These are phyloP conservation scores for Megathymus violae DNA, from an alignment of 1,140 invertebrate genomes.

Conservation along the genomic window DNA sequence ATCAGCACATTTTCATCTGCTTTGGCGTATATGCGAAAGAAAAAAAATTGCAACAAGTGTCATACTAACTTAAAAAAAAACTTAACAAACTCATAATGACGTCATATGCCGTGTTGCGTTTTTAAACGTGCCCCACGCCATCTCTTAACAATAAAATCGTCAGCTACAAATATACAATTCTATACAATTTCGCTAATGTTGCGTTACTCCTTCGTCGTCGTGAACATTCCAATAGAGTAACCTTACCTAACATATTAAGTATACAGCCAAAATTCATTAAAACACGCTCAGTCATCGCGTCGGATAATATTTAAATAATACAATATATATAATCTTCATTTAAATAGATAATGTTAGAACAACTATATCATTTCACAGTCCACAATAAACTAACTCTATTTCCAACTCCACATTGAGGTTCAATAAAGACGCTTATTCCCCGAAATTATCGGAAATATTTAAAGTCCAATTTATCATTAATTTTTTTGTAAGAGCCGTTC, in stretches of 20 bases:
- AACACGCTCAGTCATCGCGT: background rate
- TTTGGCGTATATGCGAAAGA: constrained; percentile 72
- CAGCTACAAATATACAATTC: constrained; percentile 12
- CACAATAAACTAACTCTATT: too few relatives aligned
- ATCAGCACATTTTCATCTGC: constrained; percentile 62
- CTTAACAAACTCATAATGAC: constrained; percentile 72
- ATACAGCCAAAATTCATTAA: constrained; percentile 21
- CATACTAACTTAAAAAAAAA: constrained; percentile 66
- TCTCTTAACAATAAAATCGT: background rate
- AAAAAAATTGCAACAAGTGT: constrained; percentile 75
- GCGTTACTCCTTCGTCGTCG: background rate
- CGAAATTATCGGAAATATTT: too few relatives aligned
- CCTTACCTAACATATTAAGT: constrained; percentile 14
- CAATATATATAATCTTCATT: too few relatives aligned
- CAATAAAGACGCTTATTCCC: too few relatives aligned
- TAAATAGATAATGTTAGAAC: too few relatives aligned
- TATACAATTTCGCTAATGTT: constrained; percentile 9
- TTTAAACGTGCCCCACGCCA: constrained; percentile 9
- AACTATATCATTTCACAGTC: too few relatives aligned
- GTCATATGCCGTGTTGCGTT: constrained; percentile 32
- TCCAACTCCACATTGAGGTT: too few relatives aligned
- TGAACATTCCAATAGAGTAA: background rate
- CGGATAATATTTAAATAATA: too few relatives aligned
- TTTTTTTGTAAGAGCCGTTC: too few relatives aligned
- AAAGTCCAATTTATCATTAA: too few relatives aligned